Base-by-base conservation (phyloP, 2,797 vertebrate genomes). In the Gila robusta region DNA sequence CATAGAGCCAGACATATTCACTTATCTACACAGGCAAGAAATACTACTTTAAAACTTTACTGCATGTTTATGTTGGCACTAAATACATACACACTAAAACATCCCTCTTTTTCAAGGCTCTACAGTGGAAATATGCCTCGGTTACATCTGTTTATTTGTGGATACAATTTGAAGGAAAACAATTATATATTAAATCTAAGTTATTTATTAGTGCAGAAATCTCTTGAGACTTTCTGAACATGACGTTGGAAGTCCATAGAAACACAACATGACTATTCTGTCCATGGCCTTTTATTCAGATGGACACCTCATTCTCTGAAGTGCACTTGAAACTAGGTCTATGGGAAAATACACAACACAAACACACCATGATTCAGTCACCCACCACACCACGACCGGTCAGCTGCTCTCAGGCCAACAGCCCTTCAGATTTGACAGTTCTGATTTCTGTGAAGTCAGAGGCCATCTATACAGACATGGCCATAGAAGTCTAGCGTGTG, bases 381-480 rank as follows among this genome's bases (percentile, higher is more conserved):
- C 89, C 90, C 90, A 91, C 92, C 91, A 91, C 89, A 90, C 85
- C 71, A 81, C 74, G 89, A 91, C 91, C 91, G 91, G 90, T 72
- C 83, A 74, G 85, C 78, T n/a, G 52, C 81, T 74, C 47, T 83
- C 64, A 85, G 87, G 79, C 87, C 85, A 83, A 81, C 69, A 83
- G 74, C 79, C 66, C 91, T 32, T 93, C 91, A 88, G 79, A 85
- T 90, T 92, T 94, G 95, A 95, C 94, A 95, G 91, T 87, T 93
- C 87, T 91, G 89, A 94, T 95, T 95, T 95, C 92, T 91, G 91
- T 94, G 92, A 94, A 93, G 94, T 91, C 85, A 84, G 83, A 85
- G 87, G 84, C 67, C 87, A 85, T 88, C 67, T 70, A 88, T 56
- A 87, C 76, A 77, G 85, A 87, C 84, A 85, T 77, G 66, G 66